Percentiles rank a stretch among this genome's conserved stretches.
Conservation (phyloP, 2,113 vertebrate genomes). For the Manacus vitellinus region DNA sequence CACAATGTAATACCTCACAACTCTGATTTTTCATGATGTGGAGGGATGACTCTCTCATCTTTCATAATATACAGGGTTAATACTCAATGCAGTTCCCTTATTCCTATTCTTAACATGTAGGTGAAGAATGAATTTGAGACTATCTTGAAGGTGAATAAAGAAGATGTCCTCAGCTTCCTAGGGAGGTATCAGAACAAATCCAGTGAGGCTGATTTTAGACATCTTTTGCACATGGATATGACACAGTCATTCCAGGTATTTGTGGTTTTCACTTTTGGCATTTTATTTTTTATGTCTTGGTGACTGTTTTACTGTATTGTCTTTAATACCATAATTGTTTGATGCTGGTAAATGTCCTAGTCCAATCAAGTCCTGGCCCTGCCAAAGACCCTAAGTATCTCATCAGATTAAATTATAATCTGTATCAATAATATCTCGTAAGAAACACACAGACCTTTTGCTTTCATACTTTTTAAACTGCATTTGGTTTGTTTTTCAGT, state of each 20-base stretch:
- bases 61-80: neutral
- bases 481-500: neutral
- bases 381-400: neutral
- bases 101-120: constrained; percentile 48
- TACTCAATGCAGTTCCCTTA: neutral
- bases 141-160: constrained; percentile 71
- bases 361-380: neutral
- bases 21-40: neutral
- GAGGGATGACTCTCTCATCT: neutral
- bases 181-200: constrained; percentile 70
- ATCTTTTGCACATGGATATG: constrained; percentile 71
- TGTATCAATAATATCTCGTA: neutral
- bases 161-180: constrained; percentile 73
- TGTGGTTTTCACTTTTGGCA: neutral
- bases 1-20: neutral
- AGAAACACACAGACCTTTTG: neutral
- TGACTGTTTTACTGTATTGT: neutral
- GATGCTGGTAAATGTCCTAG: neutral
- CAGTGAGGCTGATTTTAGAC: constrained; percentile 16
- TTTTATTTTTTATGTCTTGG: neutral
- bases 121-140: constrained; percentile 71
- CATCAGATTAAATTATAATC: neutral
- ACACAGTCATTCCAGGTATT: constrained; percentile 81
- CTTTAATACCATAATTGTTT: neutral
- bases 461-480: neutral